Base-by-base conservation (phyloP, 2,888 invertebrate genomes). In the Lycaena phlaeas region DNA sequence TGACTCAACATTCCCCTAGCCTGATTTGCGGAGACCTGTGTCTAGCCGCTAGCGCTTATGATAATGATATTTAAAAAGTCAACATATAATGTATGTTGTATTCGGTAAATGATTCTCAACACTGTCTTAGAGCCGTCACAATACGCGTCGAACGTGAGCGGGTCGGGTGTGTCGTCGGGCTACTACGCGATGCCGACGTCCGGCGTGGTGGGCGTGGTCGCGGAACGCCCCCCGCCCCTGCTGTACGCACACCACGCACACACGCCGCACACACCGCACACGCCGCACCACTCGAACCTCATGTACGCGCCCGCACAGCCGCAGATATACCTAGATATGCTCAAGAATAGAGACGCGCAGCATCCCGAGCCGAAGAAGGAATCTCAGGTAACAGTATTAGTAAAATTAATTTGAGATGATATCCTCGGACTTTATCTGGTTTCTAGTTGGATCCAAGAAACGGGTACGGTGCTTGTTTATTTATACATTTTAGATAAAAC, bases 151-250 rank as follows among this genome's bases (percentile, higher is more conserved):
- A 68, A 62, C 45, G 71, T 71, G 9, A 66, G 72, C 39, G 66
- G 68, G 0, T 65, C 68, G 1, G 61, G 67, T 0, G 72, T 71
- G 1, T 65, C 71, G 0, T 67, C 75, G 0, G 54, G 57, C 1
- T 84, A 82, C 58, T 82, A 82, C 66, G 64, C 72, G 12, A 76
- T 79, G 78, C 71, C 74, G 1, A 62, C 74, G 3, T 72, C 76
- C 0, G 73, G 73, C 10, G 79, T 76, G n/a, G 73, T 77, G 31
- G 70, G 72, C 25, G 72, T 72, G 43, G 78, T 76, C 7, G 68
- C 67, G 0, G 81, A 82, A 47, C 61, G 81, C 0, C 75, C 81
- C 1, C 82, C 82, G 0, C 79, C 82, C 0, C 49, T 85, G 11
- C 48, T 84, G 45, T 85, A 82, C 59, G 72, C 78, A 9, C 76